Percentiles rank a stretch among this genome's conserved stretches.
Evolutionary conservation across 2,113 vertebrate genomes (phyloP).

Genomic region (Galemys pyrenaicus): DNA sequence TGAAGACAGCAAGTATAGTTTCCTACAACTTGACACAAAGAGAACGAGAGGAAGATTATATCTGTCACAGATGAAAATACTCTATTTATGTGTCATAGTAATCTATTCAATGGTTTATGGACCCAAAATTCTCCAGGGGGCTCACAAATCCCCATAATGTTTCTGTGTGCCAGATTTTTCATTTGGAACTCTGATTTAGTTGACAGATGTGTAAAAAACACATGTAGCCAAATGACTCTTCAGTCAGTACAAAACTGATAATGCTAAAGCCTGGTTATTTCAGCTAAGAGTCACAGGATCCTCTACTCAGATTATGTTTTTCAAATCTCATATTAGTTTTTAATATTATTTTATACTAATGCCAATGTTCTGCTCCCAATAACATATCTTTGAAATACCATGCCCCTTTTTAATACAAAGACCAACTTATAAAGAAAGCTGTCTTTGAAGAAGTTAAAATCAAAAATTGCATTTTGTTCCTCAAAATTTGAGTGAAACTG

Average conservation of each 20-base stretch:
- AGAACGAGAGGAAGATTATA: slow-evolving; percentile 15
- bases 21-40: slow-evolving; percentile 24
- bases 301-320: background rate
- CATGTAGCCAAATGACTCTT: slow-evolving; percentile 57
- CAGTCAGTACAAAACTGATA: slow-evolving; percentile 1
- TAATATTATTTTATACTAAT: background rate
- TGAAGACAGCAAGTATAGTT: slow-evolving; percentile 28
- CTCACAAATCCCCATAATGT: slow-evolving; percentile 72
- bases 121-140: slow-evolving; percentile 70
- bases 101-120: slow-evolving; percentile 72
- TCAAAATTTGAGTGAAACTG: background rate
- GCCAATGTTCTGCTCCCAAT: background rate
- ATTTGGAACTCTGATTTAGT: slow-evolving; percentile 69
- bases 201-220: slow-evolving; percentile 70
- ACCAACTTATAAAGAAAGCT: background rate
- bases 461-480: background rate
- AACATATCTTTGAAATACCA: background rate
- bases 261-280: background rate
- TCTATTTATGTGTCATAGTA: slow-evolving; percentile 58
- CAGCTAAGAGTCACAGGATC: slow-evolving; percentile 14
- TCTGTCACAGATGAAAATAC: slow-evolving; percentile 64
- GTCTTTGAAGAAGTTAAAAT: background rate
- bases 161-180: slow-evolving; percentile 71
- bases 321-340: background rate
- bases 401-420: background rate